Evolutionary conservation across 2,797 vertebrate species (phyloP).

Genomic region (Pseudochromis fuscus): DNA sequence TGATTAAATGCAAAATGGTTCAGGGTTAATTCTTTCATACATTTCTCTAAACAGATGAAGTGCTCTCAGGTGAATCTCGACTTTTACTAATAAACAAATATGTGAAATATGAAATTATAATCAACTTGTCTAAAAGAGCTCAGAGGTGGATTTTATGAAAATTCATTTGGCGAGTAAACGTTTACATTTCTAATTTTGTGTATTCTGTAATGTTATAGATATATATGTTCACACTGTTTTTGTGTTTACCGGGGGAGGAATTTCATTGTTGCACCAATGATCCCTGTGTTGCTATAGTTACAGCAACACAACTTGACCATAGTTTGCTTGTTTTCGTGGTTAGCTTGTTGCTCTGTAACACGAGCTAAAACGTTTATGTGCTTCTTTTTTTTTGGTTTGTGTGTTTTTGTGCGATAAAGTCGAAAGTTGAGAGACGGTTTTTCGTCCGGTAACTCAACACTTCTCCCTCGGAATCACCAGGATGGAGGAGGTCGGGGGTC

Average conservation of each 20-base stretch:
- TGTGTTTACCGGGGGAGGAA: conserved; percentile 9
- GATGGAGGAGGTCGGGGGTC: conserved; percentile 83
- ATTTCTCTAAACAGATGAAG: too few relatives aligned
- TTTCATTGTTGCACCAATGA: conserved; percentile 26
- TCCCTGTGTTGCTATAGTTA: conserved; percentile 72
- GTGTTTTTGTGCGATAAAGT: not conserved
- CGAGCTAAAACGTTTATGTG: not conserved
- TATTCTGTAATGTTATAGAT: too few relatives aligned
- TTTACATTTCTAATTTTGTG: too few relatives aligned
- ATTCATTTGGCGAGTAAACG: too few relatives aligned
- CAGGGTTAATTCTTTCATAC: too few relatives aligned
- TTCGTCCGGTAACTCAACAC: not conserved
- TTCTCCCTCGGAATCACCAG: not conserved
- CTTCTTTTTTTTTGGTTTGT: rapidly evolving
- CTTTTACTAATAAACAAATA: too few relatives aligned
- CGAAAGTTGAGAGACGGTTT: not conserved
- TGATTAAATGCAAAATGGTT: too few relatives aligned
- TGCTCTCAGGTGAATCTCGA: too few relatives aligned
- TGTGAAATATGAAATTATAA: too few relatives aligned
- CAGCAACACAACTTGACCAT: conserved; percentile 36
- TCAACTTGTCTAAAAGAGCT: too few relatives aligned
- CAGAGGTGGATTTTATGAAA: too few relatives aligned
- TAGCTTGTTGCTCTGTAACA: not conserved
- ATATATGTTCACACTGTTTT: too few relatives aligned
- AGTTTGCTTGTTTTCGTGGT: not conserved